These are phyloP conservation scores for Trichonephila inaurata DNA, from an alignment of 1,140 invertebrate species.

Conservation along the genomic window DNA sequence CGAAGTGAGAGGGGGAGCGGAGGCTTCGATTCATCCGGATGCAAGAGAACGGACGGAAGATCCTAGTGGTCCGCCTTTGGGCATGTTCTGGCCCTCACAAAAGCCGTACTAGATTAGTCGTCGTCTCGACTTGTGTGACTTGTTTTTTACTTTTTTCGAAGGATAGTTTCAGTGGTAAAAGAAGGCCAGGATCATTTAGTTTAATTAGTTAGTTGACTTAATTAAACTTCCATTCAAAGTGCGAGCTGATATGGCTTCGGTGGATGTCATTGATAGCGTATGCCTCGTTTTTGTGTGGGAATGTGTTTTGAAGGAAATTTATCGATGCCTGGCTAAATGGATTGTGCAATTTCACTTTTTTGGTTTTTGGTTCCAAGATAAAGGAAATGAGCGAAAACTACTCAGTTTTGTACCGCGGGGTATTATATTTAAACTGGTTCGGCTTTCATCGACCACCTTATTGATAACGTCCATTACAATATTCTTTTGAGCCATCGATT, in stretches of 20 bases:
- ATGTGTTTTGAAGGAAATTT: neutral
- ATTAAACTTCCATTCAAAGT: constrained; percentile 41
- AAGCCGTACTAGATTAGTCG: constrained; percentile 20
- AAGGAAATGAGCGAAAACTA: neutral
- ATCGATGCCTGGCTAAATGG: neutral
- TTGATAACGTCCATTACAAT: no score
- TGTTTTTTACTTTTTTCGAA: neutral
- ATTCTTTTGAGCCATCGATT: no score
- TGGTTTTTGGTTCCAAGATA: neutral
- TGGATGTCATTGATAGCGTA: constrained; percentile 3
- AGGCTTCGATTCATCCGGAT: constrained; percentile 53
- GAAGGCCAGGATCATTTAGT: neutral
- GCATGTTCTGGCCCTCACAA: constrained; percentile 49
- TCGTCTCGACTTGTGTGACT: neutral
- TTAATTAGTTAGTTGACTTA: constrained; percentile 65
- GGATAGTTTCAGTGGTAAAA: neutral
- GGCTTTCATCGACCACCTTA: no score
- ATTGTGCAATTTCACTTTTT: neutral
- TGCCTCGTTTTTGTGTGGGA: neutral
- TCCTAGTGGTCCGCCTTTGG: constrained; percentile 46
- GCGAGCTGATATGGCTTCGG: constrained; percentile 15
- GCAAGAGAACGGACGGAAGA: constrained; percentile 62
- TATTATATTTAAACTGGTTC: no score
- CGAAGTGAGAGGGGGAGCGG: neutral
- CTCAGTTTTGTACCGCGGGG: no score